These are phyloP conservation scores for Blomia tropicalis DNA, from an alignment of 2,888 invertebrate species.

Conservation along the genomic window DNA sequence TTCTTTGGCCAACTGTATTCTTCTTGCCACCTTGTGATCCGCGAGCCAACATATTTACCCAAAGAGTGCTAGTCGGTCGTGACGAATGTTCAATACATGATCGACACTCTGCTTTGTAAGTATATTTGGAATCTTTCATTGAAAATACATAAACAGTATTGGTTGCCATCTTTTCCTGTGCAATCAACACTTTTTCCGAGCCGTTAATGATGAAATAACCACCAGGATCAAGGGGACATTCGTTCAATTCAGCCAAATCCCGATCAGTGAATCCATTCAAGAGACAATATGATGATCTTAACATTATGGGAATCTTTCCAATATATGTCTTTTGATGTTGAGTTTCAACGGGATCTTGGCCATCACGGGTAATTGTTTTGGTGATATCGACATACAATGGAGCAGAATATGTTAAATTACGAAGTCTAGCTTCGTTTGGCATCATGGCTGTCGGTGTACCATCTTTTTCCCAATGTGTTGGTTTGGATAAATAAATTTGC, in stretches of 20 bases:
- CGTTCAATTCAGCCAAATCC: slow-evolving; percentile 96
- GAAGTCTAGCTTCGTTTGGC: slow-evolving; percentile 94
- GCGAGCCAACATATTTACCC: slow-evolving; percentile 99
- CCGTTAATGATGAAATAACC: slow-evolving; percentile 99
- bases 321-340: slow-evolving; percentile 54
- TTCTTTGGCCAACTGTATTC: slow-evolving; percentile 94
- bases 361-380: slow-evolving; percentile 81
- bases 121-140: slow-evolving; percentile 99
- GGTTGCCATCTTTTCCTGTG: slow-evolving; percentile 99
- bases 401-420: slow-evolving; percentile 94
- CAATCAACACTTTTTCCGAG: slow-evolving; percentile 90
- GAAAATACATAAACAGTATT: slow-evolving; percentile 99
- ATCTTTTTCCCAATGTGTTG: slow-evolving; percentile 99
- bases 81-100: slow-evolving; percentile 78
- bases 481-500: slow-evolving; percentile 64
- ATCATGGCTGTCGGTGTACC: slow-evolving; percentile 99
- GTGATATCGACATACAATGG: slow-evolving; percentile 97
- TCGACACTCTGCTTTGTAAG: slow-evolving; percentile 92
- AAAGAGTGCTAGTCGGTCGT: slow-evolving; percentile 87
- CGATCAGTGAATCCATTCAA: slow-evolving; percentile 87
- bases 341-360: slow-evolving; percentile 65
- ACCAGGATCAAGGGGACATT: slow-evolving; percentile 96
- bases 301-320: slow-evolving; percentile 95
- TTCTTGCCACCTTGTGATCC: slow-evolving; percentile 98
- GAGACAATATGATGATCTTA: slow-evolving; percentile 90